phyloP scores from a whole-genome alignment of 2,888 invertebrate genomes.

The Koerneria pararmatus region DNA sequence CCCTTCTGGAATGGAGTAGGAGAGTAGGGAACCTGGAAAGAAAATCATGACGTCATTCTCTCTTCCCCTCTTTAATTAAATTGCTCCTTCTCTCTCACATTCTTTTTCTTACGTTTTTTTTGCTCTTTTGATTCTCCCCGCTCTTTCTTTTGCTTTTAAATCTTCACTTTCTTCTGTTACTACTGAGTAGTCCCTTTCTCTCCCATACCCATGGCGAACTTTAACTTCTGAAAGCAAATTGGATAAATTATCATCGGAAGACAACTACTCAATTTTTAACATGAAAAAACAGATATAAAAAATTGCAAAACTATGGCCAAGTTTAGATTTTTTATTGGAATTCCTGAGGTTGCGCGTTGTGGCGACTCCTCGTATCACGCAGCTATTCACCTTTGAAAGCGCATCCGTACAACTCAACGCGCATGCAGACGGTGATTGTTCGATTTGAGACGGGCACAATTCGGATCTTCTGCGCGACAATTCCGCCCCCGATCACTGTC shows the following conservation, averaged over 20 bases:
- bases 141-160: too few relatives aligned
- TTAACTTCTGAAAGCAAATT: too few relatives aligned
- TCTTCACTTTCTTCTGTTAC: too few relatives aligned
- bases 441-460: conserved; percentile 81
- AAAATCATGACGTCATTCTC: neutral
- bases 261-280: neutral
- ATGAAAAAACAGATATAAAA: neutral
- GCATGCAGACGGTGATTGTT: conserved; percentile 81
- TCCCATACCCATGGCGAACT: too few relatives aligned
- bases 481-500: conserved; percentile 75
- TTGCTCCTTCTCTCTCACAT: neutral
- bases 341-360: neutral
- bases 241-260: too few relatives aligned
- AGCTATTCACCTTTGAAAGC: conserved; percentile 72
- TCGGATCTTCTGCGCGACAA: conserved; percentile 73
- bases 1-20: conserved; percentile 84
- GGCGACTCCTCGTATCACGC: too few relatives aligned
- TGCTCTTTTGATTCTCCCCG: too few relatives aligned
- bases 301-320: neutral
- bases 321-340: neutral
- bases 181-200: too few relatives aligned
- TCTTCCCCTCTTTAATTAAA: neutral
- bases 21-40: conserved; percentile 74
- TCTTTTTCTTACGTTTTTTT: too few relatives aligned
- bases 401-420: conserved; percentile 85